phyloP scores from a whole-genome alignment of 35 echinoderm and acorn worm species.

The Strongylocentrotus purpuratus region DNA sequence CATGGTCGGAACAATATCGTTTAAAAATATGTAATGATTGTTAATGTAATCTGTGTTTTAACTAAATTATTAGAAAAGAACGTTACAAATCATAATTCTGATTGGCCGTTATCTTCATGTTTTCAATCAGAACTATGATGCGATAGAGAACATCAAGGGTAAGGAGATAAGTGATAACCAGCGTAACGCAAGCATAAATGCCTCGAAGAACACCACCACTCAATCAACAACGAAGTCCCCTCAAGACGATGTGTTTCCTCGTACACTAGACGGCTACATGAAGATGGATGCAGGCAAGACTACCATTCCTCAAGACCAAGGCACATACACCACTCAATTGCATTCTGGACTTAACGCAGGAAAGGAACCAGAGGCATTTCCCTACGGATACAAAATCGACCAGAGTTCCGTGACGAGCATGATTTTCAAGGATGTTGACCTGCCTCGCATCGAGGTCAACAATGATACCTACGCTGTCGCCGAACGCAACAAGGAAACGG shows the following conservation, averaged over 20 bases:
- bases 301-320: not conserved
- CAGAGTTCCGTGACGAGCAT: not conserved
- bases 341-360: not conserved
- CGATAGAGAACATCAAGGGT: not conserved
- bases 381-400: not conserved
- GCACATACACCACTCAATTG: not conserved
- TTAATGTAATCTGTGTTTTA: not conserved
- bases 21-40: no score
- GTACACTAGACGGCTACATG: not conserved
- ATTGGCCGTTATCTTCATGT: not conserved
- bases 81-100: not conserved
- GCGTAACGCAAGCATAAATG: not conserved
- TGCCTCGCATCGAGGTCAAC: not conserved
- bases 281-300: not conserved
- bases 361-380: not conserved
- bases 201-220: not conserved
- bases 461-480: not conserved
- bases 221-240: not conserved
- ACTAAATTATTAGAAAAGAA: not conserved
- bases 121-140: not conserved
- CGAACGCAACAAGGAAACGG: not conserved
- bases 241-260: not conserved
- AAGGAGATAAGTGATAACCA: not conserved
- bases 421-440: not conserved
- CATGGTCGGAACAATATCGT: no score